Evolutionary conservation across 2,888 invertebrate species (phyloP).

Genomic region (Stegophylla sp.): DNA sequence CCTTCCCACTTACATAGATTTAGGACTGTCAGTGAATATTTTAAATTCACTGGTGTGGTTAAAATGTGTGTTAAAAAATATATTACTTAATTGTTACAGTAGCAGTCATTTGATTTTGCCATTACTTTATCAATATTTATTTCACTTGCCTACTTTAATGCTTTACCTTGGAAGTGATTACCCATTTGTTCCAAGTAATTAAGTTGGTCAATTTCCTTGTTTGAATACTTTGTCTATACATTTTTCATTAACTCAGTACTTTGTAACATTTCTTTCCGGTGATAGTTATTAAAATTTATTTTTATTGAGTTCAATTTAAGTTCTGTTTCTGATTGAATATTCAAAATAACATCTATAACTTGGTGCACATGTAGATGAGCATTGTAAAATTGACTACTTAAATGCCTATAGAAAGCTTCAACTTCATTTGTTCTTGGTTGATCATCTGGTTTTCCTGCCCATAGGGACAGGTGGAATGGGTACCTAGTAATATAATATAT

Average conservation of each 20-base stretch:
- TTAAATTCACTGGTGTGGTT: no score
- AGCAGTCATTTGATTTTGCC: no score
- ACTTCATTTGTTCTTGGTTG: neutral
- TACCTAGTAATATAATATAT: neutral
- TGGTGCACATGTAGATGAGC: neutral
- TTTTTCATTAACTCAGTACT: constrained; percentile 1
- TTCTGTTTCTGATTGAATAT: neutral
- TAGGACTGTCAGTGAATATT: no score
- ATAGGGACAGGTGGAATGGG: neutral
- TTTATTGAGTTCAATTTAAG: neutral
- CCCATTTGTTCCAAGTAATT: no score
- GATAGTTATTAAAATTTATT: constrained; percentile 1
- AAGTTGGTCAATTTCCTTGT: constrained; percentile 9
- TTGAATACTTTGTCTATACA: constrained; percentile 1
- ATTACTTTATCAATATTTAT: no score
- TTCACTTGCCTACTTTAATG: no score
- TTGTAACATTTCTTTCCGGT: neutral
- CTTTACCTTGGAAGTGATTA: constrained; percentile 3
- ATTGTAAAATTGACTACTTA: neutral
- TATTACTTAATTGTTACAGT: no score
- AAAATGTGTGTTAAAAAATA: no score
- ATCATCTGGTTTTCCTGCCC: no score
- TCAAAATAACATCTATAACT: neutral
- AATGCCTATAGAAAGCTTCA: neutral
- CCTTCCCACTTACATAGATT: no score